A percentile compares a stretch with the other conserved stretches of the same genome.
Conservation (phyloP, 1,140 invertebrate genomes). For the Drosophila triauraria region DNA sequence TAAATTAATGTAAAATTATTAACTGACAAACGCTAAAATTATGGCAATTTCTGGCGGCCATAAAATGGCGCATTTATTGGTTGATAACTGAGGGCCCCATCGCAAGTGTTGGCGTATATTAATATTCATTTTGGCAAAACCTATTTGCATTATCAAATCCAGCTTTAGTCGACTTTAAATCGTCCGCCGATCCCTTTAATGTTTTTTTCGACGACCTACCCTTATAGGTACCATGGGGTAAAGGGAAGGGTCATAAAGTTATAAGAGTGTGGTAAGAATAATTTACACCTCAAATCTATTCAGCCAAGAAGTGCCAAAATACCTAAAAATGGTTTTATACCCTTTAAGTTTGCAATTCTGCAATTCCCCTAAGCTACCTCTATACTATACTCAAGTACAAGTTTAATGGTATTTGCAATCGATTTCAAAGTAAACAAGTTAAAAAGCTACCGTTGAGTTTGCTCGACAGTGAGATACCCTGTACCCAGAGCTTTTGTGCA, state of each 20-base stretch:
- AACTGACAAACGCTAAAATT: slow-evolving; percentile 71
- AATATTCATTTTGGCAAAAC: slow-evolving; percentile 47
- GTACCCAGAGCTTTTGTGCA: too few species aligned
- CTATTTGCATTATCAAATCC: slow-evolving; percentile 34
- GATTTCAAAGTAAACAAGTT: slow-evolving; percentile 14
- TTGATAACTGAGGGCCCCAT: slow-evolving; percentile 14
- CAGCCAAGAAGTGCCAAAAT: neutral
- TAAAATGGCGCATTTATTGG: slow-evolving; percentile 50
- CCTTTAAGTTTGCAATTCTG: slow-evolving; percentile 19
- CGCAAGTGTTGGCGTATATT: slow-evolving; percentile 53
- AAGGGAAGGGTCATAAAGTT: neutral
- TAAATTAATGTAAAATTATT: slow-evolving; percentile 78
- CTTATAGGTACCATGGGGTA: slow-evolving; percentile 24
- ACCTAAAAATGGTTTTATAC: neutral
- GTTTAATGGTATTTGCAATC: neutral
- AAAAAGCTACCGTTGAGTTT: too few species aligned
- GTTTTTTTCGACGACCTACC: neutral
- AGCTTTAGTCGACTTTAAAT: slow-evolving; percentile 28
- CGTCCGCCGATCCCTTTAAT: neutral
- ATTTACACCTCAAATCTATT: neutral
- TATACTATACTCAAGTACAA: neutral
- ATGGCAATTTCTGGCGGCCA: slow-evolving; percentile 62
- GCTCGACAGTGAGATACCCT: too few species aligned
- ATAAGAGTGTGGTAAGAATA: neutral
- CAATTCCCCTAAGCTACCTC: neutral